These are phyloP conservation scores for Montipora sp. DNA, from an alignment of 64 coral and sea anemone species.

Conservation along the genomic window DNA sequence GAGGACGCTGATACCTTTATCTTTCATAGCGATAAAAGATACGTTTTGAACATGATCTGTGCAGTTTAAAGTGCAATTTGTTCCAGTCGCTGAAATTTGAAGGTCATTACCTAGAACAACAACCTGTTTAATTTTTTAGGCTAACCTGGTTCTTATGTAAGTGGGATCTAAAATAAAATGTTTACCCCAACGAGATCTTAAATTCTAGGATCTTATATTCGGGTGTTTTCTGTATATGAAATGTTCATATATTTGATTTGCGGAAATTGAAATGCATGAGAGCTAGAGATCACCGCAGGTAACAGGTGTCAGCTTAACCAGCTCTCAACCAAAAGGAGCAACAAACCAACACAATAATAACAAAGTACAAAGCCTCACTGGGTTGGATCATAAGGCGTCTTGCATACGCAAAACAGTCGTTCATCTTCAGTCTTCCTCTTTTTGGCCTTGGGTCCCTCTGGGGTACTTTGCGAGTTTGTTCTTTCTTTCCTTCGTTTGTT, in stretches of 20 bases:
- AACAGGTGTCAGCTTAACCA: too few species aligned
- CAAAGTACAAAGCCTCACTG: conserved; percentile 57
- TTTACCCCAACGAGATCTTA: not conserved
- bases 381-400: conserved; percentile 86
- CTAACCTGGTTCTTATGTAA: conserved; percentile 13
- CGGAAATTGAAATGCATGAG: too few species aligned
- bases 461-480: conserved; percentile 10
- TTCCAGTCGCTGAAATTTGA: not conserved
- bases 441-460: conserved; percentile 48
- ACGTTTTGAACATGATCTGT: too few species aligned
- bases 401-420: conserved; percentile 89
- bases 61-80: not conserved
- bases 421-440: conserved; percentile 78
- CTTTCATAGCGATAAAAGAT: too few species aligned
- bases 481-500: conserved; percentile 27
- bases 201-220: too few species aligned
- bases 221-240: too few species aligned
- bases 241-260: too few species aligned
- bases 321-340: too few species aligned
- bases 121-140: conserved; percentile 5
- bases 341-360: too few species aligned
- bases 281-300: too few species aligned
- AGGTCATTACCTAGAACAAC: not conserved
- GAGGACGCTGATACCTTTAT: too few species aligned
- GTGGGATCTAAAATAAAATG: not conserved